Base-by-base conservation (phyloP, 1,140 invertebrate genomes). In the Ostrea denselamellosa region DNA sequence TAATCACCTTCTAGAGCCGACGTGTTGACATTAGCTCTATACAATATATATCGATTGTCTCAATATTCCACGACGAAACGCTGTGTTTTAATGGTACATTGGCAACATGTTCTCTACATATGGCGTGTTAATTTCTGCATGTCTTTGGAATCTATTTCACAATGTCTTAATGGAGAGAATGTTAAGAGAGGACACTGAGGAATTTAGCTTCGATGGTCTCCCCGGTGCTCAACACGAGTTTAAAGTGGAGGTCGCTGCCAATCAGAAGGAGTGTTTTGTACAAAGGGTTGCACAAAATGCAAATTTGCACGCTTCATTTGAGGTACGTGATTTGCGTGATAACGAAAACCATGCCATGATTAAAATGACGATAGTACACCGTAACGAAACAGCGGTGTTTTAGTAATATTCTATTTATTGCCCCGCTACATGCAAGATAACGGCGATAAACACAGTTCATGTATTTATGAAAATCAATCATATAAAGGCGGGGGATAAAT, bases 201-300 rank as follows among this genome's bases (percentile, higher is more conserved):
- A 94, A 44, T 93, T 94, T 85, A 93, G 93, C 85, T 93, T 93
- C 71, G 93, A 93, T 68, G 93, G 93, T 7, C 84, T 93, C 8
- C 93, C 93, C 0, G 93, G 93, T 0, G 92, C 90, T 14, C 90
- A 92, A n/a, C 92, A 94, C 71, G 93, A 94, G 89, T 93, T 94
- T 85, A 93, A 93, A 71, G 89, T 93, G 0, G 90, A 93, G 58
- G 87, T 94, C 22, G 83, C 85, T 14, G 91, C 90, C 10, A 90
- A 91, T 0, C 86, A 34, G 14, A 90, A 92, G 52, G 93, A 94
- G 8, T 94, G 93, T 82, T 94, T 93, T 85, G 93, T 92, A 44
- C 93, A 93, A 65, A 90, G 87, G 51, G 90, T 92, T 0, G 87
- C 90, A 10, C 58, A 86, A 10, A 92, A 91, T 10, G 91, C 92